Base-by-base conservation (phyloP, 1,140 invertebrate genomes). In the Drosophila tani region DNA sequence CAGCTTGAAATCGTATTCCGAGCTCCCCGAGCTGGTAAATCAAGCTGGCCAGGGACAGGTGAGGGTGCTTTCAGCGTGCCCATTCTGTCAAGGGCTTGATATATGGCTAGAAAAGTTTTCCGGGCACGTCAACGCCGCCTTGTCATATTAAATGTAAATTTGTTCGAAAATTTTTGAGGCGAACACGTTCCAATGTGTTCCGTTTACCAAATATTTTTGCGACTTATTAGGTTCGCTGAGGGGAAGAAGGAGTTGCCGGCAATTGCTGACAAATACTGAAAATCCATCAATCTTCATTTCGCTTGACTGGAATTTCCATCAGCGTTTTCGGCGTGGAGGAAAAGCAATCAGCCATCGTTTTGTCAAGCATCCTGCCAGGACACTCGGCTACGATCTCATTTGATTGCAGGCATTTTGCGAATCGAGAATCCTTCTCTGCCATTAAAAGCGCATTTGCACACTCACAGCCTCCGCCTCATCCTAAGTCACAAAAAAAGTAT, bases 71-170 rank as follows among this genome's bases (percentile, higher is more conserved):
- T 11, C 12, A 27, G 5, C 43, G 19, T 32, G 14, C 27, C 29
- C 51, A 24, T 45, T 60, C 64, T 38, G 53, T 17, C 32, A 50
- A 35, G 21, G 19, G n/a, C 27, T n/a, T 66, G 68, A 71, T 71
- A 32, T 47, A 57, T 40, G 51, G 43, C 35, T 40, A 17, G 40
- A 11, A 46, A 51, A 40, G 19, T 59, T 58, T 50, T 19, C 12
- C 49, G 14, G 38, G 66, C 76, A 78, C 65, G 58, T 79, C 41
- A 78, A 24, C 67, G 51, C 35, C 58, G 47, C 15, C 46, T 75
- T 73, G 55, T 65, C 84, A 75, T 73, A 81, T 88, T 81, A 84
- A 90, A 90, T 90, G 85, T 74, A 90, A 90, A 88, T 88, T 81
- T 76, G 79, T 65, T 64, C 29, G 49, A 68, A 64, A 73, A 81